Conservation (phyloP, 2,797 vertebrate genomes). For the Myotis vivesi region DNA sequence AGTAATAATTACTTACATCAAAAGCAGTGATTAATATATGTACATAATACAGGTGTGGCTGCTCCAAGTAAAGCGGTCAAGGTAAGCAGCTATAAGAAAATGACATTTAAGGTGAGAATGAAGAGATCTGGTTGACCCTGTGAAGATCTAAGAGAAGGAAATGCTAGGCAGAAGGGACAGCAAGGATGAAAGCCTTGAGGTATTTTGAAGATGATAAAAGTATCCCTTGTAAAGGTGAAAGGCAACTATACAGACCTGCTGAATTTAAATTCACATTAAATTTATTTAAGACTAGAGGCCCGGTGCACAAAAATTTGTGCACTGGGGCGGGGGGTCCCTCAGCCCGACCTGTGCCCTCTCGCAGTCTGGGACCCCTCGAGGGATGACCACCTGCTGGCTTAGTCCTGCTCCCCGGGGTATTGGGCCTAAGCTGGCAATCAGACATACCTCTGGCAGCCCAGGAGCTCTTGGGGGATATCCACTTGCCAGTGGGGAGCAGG, state of each 20-base stretch:
- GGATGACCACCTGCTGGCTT: no score
- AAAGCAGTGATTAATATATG: not conserved
- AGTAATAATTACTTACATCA: not conserved
- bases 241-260: not conserved
- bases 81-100: not conserved
- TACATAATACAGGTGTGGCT: not conserved
- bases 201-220: not conserved
- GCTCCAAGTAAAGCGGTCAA: not conserved
- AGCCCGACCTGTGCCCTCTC: no score
- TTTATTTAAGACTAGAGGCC: not conserved
- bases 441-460: no score
- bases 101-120: not conserved
- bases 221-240: not conserved
- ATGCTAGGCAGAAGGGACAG: not conserved
- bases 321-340: no score
- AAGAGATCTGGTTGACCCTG: not conserved
- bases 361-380: no score
- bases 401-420: no score
- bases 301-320: no score
- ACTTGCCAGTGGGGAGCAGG: no score
- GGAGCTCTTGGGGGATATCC: no score
- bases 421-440: no score
- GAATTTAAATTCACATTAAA: not conserved
- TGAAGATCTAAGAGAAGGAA: not conserved
- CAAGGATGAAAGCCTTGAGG: not conserved